Evolutionary conservation across 2,797 vertebrate genomes (phyloP), one percentile per base, ranked within the genome.

Genomic region (Rhinichthys osculus): DNA sequence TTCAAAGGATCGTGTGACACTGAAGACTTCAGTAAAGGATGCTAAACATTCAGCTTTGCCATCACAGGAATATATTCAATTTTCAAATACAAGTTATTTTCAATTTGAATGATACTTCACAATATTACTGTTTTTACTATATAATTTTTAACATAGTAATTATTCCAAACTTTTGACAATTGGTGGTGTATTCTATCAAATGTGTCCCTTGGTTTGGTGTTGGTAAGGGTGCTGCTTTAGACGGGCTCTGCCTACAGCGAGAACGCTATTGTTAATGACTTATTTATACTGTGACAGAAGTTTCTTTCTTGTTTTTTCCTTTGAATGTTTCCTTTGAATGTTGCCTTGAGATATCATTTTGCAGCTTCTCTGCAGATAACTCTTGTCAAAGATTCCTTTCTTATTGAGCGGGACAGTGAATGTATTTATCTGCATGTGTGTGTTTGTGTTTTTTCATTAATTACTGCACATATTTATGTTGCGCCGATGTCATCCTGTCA

Each of bases 401-500:
- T 81, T 5, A 83, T 33, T 19, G 17, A 81, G 7, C 0, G 1
- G 50, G 44, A 64, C 27, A 57, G 57, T 76, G 42, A 3, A 72
- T 59, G 10, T 80, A 69, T 82, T 44, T 67, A 50, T 64, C 44
- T 64, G 40, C 42, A 47, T 33, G 21, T 71, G 44, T 50, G 76
- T 73, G 38, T 81, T 80, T 84, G 62, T 88, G 83, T 89, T 90
- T 89, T 54, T 78, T 90, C 89, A 82, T 88, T 90, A 92, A 88
- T 91, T 90, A 91, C 86, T 86, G 80, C 87, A 62, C 59, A 84
- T 87, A 78, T 89, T 84, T 83, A 72, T 90, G 50, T 90, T 87
- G 88, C 84, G 87, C 72, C 89, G 91, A 90, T 91, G 90, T 94
- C 92, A 93, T 90, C 89, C 79, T 94, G 90, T 90, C 82, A 92